These are phyloP conservation scores for Trichoplusia ni DNA, from an alignment of 1,140 invertebrate genomes.

Conservation along the genomic window DNA sequence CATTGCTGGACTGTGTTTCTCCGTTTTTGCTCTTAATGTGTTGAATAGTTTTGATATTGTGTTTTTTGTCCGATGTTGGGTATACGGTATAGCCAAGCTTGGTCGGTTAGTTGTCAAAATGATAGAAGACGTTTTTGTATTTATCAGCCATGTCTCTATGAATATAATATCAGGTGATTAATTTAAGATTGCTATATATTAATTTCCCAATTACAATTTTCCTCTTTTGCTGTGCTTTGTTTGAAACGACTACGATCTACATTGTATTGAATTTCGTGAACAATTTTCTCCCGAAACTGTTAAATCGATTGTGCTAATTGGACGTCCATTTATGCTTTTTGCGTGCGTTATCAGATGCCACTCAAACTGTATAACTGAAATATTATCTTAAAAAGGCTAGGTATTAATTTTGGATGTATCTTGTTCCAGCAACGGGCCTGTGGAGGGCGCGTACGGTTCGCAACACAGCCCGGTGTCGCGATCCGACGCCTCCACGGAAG, in stretches of 20 bases:
- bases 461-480: constrained; percentile 77
- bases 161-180: background rate
- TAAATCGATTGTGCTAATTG: no score
- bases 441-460: constrained; percentile 74
- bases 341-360: no score
- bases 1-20: no score
- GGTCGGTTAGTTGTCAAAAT: background rate
- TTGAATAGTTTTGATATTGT: background rate
- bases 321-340: no score
- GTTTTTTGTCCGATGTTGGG: constrained; percentile 1
- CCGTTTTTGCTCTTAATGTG: background rate
- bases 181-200: background rate
- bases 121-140: constrained; percentile 6
- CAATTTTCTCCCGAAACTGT: no score
- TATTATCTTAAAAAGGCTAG: no score
- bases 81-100: background rate
- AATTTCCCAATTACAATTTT: background rate
- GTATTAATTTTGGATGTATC: background rate
- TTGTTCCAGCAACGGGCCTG: constrained; percentile 75
- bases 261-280: background rate
- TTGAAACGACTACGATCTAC: background rate
- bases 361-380: no score
- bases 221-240: no score
- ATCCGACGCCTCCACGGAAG: constrained; percentile 77
- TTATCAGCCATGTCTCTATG: background rate